phyloP scores from a whole-genome alignment of 2,797 vertebrate genomes.

The Notamacropus eugenii region DNA sequence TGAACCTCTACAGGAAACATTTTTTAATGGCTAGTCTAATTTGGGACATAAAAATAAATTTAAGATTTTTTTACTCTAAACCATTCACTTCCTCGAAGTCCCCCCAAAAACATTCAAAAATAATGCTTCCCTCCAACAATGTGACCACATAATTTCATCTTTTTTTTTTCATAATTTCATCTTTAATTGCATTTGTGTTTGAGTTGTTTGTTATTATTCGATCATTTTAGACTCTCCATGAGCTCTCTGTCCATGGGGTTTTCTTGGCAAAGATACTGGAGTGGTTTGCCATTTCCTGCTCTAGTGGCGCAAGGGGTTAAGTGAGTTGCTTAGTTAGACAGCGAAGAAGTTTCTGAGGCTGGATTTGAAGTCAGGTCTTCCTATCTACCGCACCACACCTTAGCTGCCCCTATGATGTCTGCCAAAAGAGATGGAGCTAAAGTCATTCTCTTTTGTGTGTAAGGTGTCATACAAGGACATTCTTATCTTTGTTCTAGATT shows the following conservation, averaged over 20 bases:
- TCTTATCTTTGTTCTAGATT: conserved; percentile 27
- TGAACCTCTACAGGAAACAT: background rate
- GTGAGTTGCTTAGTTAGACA: too few species aligned
- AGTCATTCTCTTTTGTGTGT: conserved; percentile 14
- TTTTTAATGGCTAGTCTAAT: conserved; percentile 32
- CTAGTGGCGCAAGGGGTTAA: background rate
- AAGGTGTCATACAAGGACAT: background rate
- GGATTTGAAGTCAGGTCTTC: background rate
- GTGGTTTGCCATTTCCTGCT: background rate
- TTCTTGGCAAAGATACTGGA: background rate
- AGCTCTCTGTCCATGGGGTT: background rate
- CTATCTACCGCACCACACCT: background rate
- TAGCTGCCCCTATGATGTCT: background rate
- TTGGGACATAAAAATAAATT: background rate
- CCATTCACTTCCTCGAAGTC: background rate
- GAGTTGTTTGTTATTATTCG: background rate
- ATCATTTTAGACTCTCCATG: background rate
- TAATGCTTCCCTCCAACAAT: conserved; percentile 35
- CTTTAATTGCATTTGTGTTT: background rate
- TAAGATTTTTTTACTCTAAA: conserved; percentile 48
- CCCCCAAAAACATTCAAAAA: background rate
- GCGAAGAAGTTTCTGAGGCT: background rate
- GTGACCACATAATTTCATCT: conserved; percentile 26
- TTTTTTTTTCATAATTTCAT: conserved; percentile 42
- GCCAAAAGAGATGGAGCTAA: conserved; percentile 49